A percentile compares a stretch with the other conserved stretches of the same genome.
phyloP scores from a whole-genome alignment of 1,140 invertebrate species.

The Coptotermes formosanus region DNA sequence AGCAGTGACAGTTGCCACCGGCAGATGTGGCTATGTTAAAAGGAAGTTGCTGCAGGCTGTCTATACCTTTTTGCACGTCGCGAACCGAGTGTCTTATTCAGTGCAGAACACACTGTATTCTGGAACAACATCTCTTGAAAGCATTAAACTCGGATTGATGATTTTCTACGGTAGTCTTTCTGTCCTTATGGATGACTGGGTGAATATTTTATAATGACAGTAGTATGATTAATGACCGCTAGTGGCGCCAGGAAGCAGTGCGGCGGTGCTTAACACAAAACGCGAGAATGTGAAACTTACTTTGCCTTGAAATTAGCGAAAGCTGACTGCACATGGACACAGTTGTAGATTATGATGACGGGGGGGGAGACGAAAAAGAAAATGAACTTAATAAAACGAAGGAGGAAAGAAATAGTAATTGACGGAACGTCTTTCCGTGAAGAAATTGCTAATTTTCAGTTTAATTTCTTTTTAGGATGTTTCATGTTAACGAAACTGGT shows the following conservation, averaged over 20 bases:
- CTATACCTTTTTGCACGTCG: too few species aligned
- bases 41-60: neutral
- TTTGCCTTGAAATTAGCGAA: neutral
- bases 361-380: neutral
- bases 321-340: neutral
- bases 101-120: neutral
- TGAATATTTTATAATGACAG: conserved; percentile 20
- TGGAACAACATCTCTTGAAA: neutral
- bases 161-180: neutral
- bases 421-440: neutral
- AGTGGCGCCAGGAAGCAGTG: neutral
- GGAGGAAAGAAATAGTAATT: neutral
- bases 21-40: neutral
- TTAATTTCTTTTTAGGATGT: neutral
- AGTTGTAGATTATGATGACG: neutral
- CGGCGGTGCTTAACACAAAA: neutral
- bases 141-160: neutral
- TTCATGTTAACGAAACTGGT: conserved; percentile 4
- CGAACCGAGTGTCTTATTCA: neutral
- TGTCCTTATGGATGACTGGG: neutral
- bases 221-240: neutral
- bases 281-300: neutral
- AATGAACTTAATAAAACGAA: neutral
- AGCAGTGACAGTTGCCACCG: neutral
- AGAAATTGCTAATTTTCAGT: conserved; percentile 17